Evolutionary conservation across 1,140 invertebrate genomes (phyloP), one percentile per base, ranked within the genome.

Genomic region (Dendrolimus kikuchii): DNA sequence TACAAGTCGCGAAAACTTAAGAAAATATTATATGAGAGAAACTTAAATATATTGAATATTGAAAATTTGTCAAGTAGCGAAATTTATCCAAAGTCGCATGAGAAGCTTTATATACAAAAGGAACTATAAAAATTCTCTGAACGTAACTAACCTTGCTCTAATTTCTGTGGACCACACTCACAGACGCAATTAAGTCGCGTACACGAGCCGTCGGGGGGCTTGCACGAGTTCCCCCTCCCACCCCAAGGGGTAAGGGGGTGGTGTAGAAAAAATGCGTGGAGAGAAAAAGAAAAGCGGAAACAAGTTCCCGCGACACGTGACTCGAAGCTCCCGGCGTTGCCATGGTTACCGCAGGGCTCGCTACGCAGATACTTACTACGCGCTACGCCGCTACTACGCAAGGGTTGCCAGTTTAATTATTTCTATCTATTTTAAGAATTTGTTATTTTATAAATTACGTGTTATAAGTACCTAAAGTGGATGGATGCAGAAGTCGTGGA

Each of bases 131-230:
- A 46, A 49, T 40, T 52, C 79, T 82, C 79, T 81, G 69, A 38
- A 23, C 38, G 38, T 49, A 7, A 64, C 67, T 81, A 72, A 46
- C 49, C 76, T 63, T 53, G 78, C 64, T 81, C 79, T 86, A 83
- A 86, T 83, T 86, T 86, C 74, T 81, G 71, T 71, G 76, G 76
- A 81, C 80, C 80, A 86, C 82, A 81, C 82, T 81, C 82, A 86
- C 80, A 86, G 79, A 74, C 82, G 77, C 82, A 83, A 83, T 86
- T 83, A 86, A 86, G 80, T 76, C 72, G 70, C 77, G 74, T 77
- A 80, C 77, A 78, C 79, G 72, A 75, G 69, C 62, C 62, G 65
- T 68, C 47, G 58, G 67, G 64, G 64, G 59, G 51, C 47, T 39
- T 45, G 52, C 51, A 53, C 54, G 54, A 53, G 49, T 53, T 46